Conservation (phyloP, 2,113 vertebrate species). For the Pelodiscus sinensis region DNA sequence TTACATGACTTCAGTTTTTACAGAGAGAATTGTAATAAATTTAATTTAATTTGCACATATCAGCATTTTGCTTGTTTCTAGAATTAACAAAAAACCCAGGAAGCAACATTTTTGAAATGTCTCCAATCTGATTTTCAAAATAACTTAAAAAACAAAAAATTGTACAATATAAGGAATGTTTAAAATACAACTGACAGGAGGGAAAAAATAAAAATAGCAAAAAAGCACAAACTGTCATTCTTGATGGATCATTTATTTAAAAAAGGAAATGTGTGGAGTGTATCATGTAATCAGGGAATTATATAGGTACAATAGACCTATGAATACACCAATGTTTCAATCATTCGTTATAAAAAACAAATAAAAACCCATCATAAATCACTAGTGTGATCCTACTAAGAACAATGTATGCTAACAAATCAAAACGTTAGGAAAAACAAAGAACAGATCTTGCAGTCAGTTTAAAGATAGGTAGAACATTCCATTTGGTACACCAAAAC, state of each 20-base stretch:
- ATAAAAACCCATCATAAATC: not conserved
- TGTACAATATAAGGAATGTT: constrained; percentile 69
- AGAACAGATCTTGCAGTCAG: not conserved
- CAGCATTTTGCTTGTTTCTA: constrained; percentile 44
- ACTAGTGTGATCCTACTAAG: not conserved
- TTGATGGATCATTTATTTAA: not conserved
- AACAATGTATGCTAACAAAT: not conserved
- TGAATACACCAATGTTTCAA: not conserved
- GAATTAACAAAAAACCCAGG: constrained; percentile 9
- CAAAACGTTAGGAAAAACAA: accelerated
- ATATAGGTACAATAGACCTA: accelerated
- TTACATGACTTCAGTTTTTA: constrained; percentile 22
- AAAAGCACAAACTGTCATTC: constrained; percentile 1
- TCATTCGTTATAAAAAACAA: not conserved
- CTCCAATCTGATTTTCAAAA: too few relatives aligned
- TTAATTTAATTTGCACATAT: constrained; percentile 41
- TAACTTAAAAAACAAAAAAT: not conserved
- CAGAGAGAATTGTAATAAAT: not conserved
- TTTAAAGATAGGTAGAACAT: not conserved
- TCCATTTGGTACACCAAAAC: not conserved
- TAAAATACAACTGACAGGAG: not conserved
- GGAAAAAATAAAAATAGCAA: not conserved
- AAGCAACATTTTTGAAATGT: constrained; percentile 24
- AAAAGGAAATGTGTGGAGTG: constrained; percentile 25
- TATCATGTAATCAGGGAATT: constrained; percentile 31